Evolutionary conservation across 2,888 invertebrate species (phyloP), one percentile per base, ranked within the genome.

Genomic region (Pogonocherus hispidulus): DNA sequence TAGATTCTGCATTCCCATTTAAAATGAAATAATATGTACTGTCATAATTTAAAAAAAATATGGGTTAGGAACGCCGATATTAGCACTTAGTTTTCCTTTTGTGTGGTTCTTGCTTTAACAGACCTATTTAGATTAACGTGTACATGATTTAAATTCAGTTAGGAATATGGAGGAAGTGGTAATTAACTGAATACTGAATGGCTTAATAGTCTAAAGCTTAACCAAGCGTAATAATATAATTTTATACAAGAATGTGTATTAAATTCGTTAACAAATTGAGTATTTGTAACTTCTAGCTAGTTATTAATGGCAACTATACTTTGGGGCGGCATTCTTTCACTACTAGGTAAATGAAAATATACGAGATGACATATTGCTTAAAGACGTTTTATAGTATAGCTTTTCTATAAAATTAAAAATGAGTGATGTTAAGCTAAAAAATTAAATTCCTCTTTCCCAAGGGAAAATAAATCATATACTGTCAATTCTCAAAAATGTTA

Each of bases 151-250:
- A 18, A 27, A 52, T 52, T 52, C 32, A 16, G 52, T 32, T 52
- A 52, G 52, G 8, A 52, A 18, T 32, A 11, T 32, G 52, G 52
- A n/a, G n/a, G n/a, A 52, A 52, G 52, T 52, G 32, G 19, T 52
- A 52, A 52, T 52, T 52, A 52, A 52, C 52, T 16, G 52, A 52
- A 32, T 52, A 32, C 52, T 52, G 27, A 52, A 52, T 52, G 19
- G 11, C 32, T 32, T 52, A 52, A 52, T 52, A 32, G 52, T 52
- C 52, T 52, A 32, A 14, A 52, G 52, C 32, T 52, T 52, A 27
- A 52, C 32, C 52, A 52, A 9, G 27, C 52, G 32, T 52, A 52
- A 52, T 52, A 32, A 52, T 52, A 14, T 52, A 27, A 27, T 52
- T 41, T 52, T 52, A 52, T 52, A 52, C 32, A 52, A 52, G 32